phyloP scores from a whole-genome alignment of 2,888 invertebrate species.

The Acanthopleura granulata region DNA sequence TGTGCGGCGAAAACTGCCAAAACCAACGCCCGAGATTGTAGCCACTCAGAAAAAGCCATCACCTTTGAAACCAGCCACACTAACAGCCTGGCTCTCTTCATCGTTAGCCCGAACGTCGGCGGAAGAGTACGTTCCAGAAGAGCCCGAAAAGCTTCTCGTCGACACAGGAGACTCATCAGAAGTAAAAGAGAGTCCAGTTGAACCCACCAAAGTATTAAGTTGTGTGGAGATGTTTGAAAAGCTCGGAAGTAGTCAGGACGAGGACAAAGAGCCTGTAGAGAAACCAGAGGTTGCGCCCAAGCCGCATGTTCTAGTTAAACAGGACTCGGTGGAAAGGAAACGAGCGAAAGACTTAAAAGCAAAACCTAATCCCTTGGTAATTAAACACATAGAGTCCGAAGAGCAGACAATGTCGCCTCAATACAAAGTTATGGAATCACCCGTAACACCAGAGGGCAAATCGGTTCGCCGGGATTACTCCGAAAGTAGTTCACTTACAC shows the following conservation, averaged over 20 bases:
- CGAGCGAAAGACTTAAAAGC: constrained; percentile 59
- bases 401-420: constrained; percentile 58
- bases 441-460: constrained; percentile 60
- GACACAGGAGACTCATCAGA: not conserved
- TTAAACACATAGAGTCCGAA: constrained; percentile 54
- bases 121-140: not conserved
- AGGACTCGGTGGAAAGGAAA: constrained; percentile 51
- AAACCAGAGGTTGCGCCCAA: not conserved
- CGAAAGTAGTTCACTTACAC: constrained; percentile 58
- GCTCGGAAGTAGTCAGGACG: constrained; percentile 12
- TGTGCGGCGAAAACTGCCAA: constrained; percentile 53
- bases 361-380: constrained; percentile 53
- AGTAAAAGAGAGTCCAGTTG: not conserved
- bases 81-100: constrained; percentile 10
- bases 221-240: constrained; percentile 12
- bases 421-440: constrained; percentile 63
- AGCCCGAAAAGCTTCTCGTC: not conserved
- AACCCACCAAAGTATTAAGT: not conserved
- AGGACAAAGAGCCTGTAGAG: constrained; percentile 16
- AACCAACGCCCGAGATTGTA: constrained; percentile 51
- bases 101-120: constrained; percentile 11
- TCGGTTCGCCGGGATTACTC: constrained; percentile 58
- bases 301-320: constrained; percentile 29
- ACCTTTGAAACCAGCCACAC: constrained; percentile 10
- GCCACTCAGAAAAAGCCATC: constrained; percentile 35